Conservation (phyloP, 2,888 invertebrate species). For the Thecocarcelia acutangulata region DNA sequence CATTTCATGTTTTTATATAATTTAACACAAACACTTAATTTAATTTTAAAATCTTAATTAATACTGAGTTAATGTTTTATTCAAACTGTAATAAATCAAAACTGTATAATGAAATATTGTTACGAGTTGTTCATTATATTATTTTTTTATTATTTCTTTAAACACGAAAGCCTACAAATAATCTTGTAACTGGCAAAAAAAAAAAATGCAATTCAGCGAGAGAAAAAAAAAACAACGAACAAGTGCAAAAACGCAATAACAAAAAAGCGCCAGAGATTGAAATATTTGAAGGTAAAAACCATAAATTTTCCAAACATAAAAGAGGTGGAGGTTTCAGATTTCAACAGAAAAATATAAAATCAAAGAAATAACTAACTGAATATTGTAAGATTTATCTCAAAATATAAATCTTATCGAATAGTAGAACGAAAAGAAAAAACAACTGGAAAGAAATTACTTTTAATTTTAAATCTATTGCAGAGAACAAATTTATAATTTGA, state of each 20-base stretch:
- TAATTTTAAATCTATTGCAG: slow-evolving; percentile 28
- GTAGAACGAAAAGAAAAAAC: background rate
- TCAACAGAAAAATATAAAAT: slow-evolving; percentile 48
- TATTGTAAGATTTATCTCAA: slow-evolving; percentile 44
- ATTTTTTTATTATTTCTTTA: slow-evolving; percentile 35
- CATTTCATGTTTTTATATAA: slow-evolving; percentile 51
- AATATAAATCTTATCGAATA: slow-evolving; percentile 56
- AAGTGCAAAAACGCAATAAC: slow-evolving; percentile 22
- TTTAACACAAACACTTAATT: slow-evolving; percentile 46
- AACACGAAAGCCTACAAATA: slow-evolving; percentile 67
- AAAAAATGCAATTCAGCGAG: slow-evolving; percentile 44
- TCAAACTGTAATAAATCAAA: slow-evolving; percentile 67
- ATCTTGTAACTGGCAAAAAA: slow-evolving; percentile 37
- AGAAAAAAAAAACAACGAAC: slow-evolving; percentile 24
- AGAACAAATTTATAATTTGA: slow-evolving; percentile 28
- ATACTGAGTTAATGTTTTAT: slow-evolving; percentile 63
- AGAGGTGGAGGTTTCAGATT: slow-evolving; percentile 69
- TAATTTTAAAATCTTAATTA: slow-evolving; percentile 63
- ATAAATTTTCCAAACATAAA: slow-evolving; percentile 67
- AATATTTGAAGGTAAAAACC: slow-evolving; percentile 60
- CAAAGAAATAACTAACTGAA: slow-evolving; percentile 21
- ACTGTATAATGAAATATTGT: slow-evolving; percentile 65
- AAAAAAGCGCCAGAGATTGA: slow-evolving; percentile 41
- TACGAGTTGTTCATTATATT: slow-evolving; percentile 61
- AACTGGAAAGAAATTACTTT: slow-evolving; percentile 15